phyloP scores from a whole-genome alignment of 2,113 vertebrate genomes.

The Hepsetus odoe region DNA sequence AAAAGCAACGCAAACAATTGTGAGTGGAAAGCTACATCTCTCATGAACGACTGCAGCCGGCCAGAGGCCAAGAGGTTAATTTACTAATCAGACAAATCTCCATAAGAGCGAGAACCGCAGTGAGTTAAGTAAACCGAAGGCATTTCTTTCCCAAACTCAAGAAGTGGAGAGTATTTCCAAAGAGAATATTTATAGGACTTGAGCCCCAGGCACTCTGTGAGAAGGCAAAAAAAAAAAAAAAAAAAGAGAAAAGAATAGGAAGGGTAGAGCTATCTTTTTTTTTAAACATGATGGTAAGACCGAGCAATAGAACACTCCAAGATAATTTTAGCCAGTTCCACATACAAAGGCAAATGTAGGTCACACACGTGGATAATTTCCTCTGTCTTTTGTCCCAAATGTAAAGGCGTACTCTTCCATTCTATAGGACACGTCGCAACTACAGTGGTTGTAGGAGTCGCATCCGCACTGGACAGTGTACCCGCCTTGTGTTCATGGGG shows the following conservation, averaged over 20 bases:
- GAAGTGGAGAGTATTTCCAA: constrained; percentile 8
- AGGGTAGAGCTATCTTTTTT: background rate
- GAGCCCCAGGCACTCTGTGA: background rate
- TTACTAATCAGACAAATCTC: constrained; percentile 71
- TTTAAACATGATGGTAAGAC: background rate
- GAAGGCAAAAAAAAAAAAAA: background rate
- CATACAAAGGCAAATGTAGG: constrained; percentile 11
- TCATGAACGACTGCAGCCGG: constrained; percentile 61
- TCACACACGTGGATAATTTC: constrained; percentile 18
- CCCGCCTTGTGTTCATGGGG: constrained; percentile 53
- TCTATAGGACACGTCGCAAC: background rate
- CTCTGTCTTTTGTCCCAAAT: background rate
- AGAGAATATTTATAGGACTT: constrained; percentile 29
- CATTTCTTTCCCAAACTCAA: constrained; percentile 47
- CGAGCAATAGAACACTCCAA: background rate
- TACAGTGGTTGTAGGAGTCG: background rate
- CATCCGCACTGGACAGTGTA: constrained; percentile 38
- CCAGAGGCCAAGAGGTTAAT: constrained; percentile 67
- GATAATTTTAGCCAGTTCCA: constrained; percentile 29
- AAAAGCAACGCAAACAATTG: constrained; percentile 58
- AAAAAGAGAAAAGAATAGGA: background rate
- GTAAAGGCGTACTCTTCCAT: background rate
- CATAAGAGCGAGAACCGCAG: constrained; percentile 54
- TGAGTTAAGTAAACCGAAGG: constrained; percentile 55
- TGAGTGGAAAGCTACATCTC: constrained; percentile 57